Percentiles rank a stretch among this genome's conserved stretches.
These are phyloP conservation scores for Drosophila bipectinata DNA, from an alignment of 1,140 invertebrate species.

Conservation along the genomic window DNA sequence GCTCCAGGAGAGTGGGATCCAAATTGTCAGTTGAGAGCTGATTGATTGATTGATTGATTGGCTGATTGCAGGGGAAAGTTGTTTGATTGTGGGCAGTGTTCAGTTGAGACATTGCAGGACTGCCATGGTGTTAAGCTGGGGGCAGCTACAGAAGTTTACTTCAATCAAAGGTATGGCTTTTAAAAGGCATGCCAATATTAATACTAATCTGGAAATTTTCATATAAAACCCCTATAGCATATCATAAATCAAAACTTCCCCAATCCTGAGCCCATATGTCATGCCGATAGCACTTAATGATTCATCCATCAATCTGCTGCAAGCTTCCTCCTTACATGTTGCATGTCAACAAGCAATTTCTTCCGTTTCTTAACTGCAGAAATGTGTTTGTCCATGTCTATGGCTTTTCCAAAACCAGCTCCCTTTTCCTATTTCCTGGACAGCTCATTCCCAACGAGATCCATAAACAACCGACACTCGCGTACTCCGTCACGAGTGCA, in stretches of 20 bases:
- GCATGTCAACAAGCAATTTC: conserved; percentile 42
- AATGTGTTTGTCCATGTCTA: conserved; percentile 29
- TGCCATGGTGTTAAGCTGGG: no score
- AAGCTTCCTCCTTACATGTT: conserved; percentile 18
- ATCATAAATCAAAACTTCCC: not conserved
- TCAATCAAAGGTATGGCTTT: not conserved
- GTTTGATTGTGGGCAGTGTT: conserved; percentile 30
- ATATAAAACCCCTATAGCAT: not conserved
- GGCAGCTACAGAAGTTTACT: not conserved
- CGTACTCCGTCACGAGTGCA: conserved; percentile 48
- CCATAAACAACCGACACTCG: conserved; percentile 54
- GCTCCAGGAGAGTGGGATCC: conserved; percentile 16
- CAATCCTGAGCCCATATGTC: not conserved
- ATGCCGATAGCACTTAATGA: conserved; percentile 10
- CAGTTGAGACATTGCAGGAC: conserved; percentile 6
- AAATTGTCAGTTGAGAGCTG: conserved; percentile 43
- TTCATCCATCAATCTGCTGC: conserved; percentile 25
- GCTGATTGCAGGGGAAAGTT: conserved; percentile 53
- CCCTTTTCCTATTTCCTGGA: conserved; percentile 15
- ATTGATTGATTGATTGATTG: conserved; percentile 67
- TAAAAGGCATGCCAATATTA: not conserved
- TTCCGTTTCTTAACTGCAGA: conserved; percentile 33
- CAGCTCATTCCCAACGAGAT: conserved; percentile 29
- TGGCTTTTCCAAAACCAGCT: not conserved
- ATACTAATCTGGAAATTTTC: no score